Evolutionary conservation across 2,888 invertebrate species (phyloP).

Genomic region (Autographa gamma): DNA sequence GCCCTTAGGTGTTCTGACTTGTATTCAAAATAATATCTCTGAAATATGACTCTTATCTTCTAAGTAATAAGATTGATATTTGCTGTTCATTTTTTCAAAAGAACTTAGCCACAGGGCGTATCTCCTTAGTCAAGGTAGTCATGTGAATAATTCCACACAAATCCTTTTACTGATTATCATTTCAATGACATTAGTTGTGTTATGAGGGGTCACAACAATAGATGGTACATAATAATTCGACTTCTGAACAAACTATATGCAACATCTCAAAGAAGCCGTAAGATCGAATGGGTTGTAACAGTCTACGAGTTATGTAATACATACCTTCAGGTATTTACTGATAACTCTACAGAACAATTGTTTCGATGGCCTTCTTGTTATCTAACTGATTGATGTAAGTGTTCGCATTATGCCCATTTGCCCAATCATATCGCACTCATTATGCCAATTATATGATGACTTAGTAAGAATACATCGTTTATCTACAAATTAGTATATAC

Average conservation of each 20-base stretch:
- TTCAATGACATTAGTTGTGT: constrained; percentile 86
- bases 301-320: constrained; percentile 30
- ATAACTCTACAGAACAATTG: constrained; percentile 16
- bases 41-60: constrained; percentile 53
- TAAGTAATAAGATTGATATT: constrained; percentile 41
- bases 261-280: constrained; percentile 42
- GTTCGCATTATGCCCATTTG: constrained; percentile 9
- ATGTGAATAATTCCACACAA: constrained; percentile 85
- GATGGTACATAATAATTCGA: constrained; percentile 59
- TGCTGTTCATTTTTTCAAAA: constrained; percentile 46
- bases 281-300: constrained; percentile 16
- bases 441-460: background rate
- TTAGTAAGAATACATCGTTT: background rate
- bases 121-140: constrained; percentile 84
- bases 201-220: constrained; percentile 76
- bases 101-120: constrained; percentile 86
- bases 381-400: constrained; percentile 7
- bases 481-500: background rate
- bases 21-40: constrained; percentile 60
- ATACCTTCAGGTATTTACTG: constrained; percentile 9
- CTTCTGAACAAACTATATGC: constrained; percentile 47
- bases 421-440: constrained; percentile 6
- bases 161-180: constrained; percentile 88
- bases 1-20: constrained; percentile 82
- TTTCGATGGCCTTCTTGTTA: constrained; percentile 16